Evolutionary conservation across 1,140 invertebrate species (phyloP).

Genomic region (Sitobion miscanthi): DNA sequence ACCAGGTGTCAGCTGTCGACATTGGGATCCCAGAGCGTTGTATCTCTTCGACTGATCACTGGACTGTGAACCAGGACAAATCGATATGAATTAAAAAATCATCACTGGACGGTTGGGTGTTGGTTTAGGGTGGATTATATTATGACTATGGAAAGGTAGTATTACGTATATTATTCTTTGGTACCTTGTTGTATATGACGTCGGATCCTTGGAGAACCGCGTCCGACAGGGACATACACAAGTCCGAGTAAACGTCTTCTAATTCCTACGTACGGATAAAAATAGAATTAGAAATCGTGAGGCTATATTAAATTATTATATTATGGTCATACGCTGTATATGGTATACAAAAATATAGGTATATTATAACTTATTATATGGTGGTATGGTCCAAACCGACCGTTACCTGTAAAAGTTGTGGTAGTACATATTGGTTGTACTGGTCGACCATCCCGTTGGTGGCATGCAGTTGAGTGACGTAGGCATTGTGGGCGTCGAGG

Average conservation of each 20-base stretch:
- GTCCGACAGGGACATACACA: constrained; percentile 80
- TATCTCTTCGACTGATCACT: constrained; percentile 78
- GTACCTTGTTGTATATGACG: constrained; percentile 74
- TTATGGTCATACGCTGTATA: not conserved
- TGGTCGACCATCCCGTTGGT: constrained; percentile 85
- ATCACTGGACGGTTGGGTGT: too few species aligned
- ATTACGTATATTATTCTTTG: not conserved
- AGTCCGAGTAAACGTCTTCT: constrained; percentile 84
- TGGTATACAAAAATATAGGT: not conserved
- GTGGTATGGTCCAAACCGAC: not conserved
- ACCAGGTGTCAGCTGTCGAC: constrained; percentile 72
- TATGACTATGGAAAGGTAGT: not conserved
- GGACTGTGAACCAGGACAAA: constrained; percentile 66
- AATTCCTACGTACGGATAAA: constrained; percentile 71
- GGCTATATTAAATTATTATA: too few species aligned
- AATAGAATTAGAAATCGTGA: not conserved
- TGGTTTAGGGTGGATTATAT: not conserved
- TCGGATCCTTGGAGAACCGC: constrained; percentile 82
- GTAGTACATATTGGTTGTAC: constrained; percentile 76
- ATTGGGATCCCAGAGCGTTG: constrained; percentile 74
- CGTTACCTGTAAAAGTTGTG: constrained; percentile 76
- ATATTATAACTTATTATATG: not conserved
- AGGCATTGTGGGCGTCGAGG: constrained; percentile 90
- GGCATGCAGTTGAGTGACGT: constrained; percentile 89
- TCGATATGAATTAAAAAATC: not conserved